A percentile compares a stretch with the other conserved stretches of the same genome.
Evolutionary conservation across 2,888 invertebrate genomes (phyloP).

Genomic region (Dolichomitus sp.): DNA sequence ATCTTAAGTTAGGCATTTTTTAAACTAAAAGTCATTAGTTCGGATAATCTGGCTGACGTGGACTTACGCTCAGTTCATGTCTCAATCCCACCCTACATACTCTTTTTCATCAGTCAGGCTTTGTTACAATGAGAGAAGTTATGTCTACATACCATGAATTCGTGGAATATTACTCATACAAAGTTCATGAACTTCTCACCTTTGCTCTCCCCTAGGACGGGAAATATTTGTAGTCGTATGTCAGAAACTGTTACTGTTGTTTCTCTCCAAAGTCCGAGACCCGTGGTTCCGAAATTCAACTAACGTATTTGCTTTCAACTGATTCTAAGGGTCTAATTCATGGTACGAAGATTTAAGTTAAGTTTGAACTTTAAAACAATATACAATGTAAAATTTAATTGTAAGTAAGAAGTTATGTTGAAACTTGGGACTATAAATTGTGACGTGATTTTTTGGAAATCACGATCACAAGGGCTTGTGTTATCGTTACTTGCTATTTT

Average conservation of each 20-base stretch:
- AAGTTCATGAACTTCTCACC: slow-evolving; percentile 17
- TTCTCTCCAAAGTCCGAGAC: background rate
- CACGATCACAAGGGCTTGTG: too few relatives aligned
- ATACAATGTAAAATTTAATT: too few relatives aligned
- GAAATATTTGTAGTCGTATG: background rate
- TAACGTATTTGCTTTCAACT: background rate
- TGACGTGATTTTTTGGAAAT: too few relatives aligned
- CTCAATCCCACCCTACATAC: slow-evolving; percentile 20
- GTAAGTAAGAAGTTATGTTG: too few relatives aligned
- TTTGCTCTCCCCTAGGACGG: background rate
- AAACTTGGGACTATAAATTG: too few relatives aligned
- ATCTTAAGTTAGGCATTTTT: too few relatives aligned
- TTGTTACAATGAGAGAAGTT: slow-evolving; percentile 32
- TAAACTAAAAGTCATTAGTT: background rate
- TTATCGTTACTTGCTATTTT: too few relatives aligned
- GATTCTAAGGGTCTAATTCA: too few relatives aligned
- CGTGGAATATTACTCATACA: slow-evolving; percentile 9
- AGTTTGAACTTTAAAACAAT: too few relatives aligned
- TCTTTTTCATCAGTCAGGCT: slow-evolving; percentile 23
- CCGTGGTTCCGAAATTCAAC: background rate
- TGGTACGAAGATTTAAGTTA: too few relatives aligned
- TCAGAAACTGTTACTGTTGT: slow-evolving; percentile 12
- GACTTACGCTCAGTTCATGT: slow-evolving; percentile 29
- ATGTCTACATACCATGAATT: slow-evolving; percentile 9
- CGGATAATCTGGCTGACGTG: slow-evolving; percentile 41